These are phyloP conservation scores for Clinocottus analis DNA, from an alignment of 2,113 vertebrate genomes.

Conservation along the genomic window DNA sequence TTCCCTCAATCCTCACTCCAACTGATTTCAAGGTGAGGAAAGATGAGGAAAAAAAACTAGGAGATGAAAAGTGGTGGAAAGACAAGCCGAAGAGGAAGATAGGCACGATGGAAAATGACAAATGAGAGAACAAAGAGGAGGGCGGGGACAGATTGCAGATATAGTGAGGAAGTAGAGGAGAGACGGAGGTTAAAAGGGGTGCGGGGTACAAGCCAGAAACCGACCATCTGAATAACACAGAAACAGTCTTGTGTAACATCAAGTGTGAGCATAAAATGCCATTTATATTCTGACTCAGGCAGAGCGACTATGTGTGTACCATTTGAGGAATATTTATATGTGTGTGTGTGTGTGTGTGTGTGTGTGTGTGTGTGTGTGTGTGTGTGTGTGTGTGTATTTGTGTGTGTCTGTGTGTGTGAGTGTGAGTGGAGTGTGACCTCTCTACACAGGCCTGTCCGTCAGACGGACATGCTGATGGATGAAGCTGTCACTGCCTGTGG, in stretches of 20 bases:
- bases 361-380: too few relatives aligned
- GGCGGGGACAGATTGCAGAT: background rate
- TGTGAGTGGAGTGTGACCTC: slow-evolving; percentile 61
- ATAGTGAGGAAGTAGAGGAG: background rate
- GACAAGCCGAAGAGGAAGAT: background rate
- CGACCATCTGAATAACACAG: background rate
- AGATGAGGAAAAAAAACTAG: background rate
- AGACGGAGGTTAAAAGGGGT: background rate
- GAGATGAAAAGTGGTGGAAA: background rate
- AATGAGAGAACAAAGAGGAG: background rate
- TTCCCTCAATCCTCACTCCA: slow-evolving; percentile 21
- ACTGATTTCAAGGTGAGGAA: background rate
- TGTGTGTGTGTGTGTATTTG: too few relatives aligned
- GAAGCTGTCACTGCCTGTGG: slow-evolving; percentile 76
- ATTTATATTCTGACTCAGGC: slow-evolving; percentile 58
- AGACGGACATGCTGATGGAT: slow-evolving; percentile 75
- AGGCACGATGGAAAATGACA: background rate
- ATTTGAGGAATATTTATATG: slow-evolving; percentile 22
- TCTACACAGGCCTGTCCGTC: slow-evolving; percentile 69
- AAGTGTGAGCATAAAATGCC: slow-evolving; percentile 20
- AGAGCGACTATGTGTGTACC: slow-evolving; percentile 26
- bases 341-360: background rate
- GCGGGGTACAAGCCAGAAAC: background rate
- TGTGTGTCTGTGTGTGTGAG: too few relatives aligned
- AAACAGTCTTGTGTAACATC: slow-evolving; percentile 9